Evolutionary conservation across 2,113 vertebrate genomes (phyloP), one percentile per base, ranked within the genome.

Genomic region (Rafetus swinhoei): DNA sequence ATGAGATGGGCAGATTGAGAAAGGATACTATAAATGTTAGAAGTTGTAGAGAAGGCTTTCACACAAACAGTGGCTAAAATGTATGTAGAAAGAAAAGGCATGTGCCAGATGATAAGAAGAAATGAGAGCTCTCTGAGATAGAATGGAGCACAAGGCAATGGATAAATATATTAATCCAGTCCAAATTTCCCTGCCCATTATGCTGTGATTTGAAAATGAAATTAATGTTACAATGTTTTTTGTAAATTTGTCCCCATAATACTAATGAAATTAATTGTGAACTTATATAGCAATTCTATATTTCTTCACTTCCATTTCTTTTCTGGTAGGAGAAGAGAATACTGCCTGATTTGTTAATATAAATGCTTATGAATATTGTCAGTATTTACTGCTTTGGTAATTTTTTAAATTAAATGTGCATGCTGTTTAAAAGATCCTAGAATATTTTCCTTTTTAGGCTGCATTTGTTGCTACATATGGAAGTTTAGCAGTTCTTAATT

Each of bases 401-500:
- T 13, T 74, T 1, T 74, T 19, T 29, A 15, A 82, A 16, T 79
- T 83, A 84, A 92, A 85, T 69, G 4, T 24, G 90, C 16, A 60
- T 90, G 12, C 7, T 88, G 14, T 12, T 90, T 93, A 84, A 65
- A 62, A 81, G 52, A 22, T 24, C 16, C 83, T 82, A 87, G 57
- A 88, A 55, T 15, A n/a, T 29, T 93, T 35, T 91, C 0, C 0
- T 84, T 65, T 60, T 86, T 5, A 2, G 39, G 25, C 45, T 29
- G 62, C 89, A 88, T 69, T 1, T 87, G 92, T 95, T 84, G 18
- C 55, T 21, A 16, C 16, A 1, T 32, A 88, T 93, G 18, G 85
- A 79, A 69, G 85, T 96, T 89, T 92, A 91, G 59, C 84, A 83
- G 57, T 93, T 86, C 25, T 27, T 81, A 29, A 53, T 84, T 93